Base-by-base conservation (phyloP, 2,888 invertebrate genomes). In the Thymelicus sylvestris region DNA sequence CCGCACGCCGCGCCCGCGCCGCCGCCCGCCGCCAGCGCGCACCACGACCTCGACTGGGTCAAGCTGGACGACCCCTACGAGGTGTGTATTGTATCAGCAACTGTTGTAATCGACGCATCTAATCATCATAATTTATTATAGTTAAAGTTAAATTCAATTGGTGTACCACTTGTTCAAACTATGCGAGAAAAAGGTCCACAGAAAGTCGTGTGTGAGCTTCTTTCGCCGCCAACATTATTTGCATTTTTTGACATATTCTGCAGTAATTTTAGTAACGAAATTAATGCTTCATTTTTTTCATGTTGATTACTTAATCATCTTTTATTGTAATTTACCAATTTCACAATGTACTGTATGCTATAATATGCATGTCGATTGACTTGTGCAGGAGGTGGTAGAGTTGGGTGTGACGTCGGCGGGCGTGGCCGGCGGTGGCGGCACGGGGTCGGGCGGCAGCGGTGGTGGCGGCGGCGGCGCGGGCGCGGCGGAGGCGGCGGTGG, bases 1-100 rank as follows among this genome's bases (percentile, higher is more conserved):
- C 96, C 98, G 19, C 98, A 97, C 91, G 97, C 98, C 6, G 97
- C 98, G 77, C 88, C 91, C 77, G 95, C 95, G n/a, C 86, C 89
- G 74, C 86, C 89, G 74, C 93, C 94, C n/a, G 90, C 94, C 19
- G 78, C 81, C 65, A 95, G 77, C 94, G 96, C 79, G 87, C 95
- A 74, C 83, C 95, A 75, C 87, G 95, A 78, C 89, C 94, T 75
- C 88, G 95, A 95, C 79, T 96, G 96, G 96, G 96, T 96, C 73
- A 96, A 95, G 78, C 93, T 96, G n/a, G 93, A 94, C 67, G 94
- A 94, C 73, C 92, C 95, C 6, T 95, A 95, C 75, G 95, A 95
- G 91, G 95, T 95, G 74, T 76, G 77, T 64, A 31, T 24, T 31
- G 13, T 31, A 31, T 31, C 31, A 31, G 5, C 31, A 5, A 31